Percentiles rank a stretch among this genome's conserved stretches.
Conservation (phyloP, 2,888 invertebrate genomes). For the Volucella inanis region DNA sequence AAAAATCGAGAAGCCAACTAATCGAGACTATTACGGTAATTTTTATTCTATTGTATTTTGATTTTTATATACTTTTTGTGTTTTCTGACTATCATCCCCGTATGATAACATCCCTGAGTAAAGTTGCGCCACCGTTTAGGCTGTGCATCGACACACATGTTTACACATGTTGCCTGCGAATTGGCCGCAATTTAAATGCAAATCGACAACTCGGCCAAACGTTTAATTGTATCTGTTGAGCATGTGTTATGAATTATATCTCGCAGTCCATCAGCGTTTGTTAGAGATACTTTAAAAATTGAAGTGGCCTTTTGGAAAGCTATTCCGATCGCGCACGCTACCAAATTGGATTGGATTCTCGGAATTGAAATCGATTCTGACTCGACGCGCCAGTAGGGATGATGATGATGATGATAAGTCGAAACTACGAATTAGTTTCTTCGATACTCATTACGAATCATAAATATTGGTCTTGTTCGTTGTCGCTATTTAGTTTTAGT, state of each 20-base stretch:
- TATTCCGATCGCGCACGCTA: constrained; percentile 32
- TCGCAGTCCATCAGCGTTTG: constrained; percentile 52
- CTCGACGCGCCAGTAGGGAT: background rate
- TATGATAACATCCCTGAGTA: constrained; percentile 24
- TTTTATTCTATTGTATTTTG: no score
- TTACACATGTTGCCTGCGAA: constrained; percentile 39
- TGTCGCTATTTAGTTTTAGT: background rate
- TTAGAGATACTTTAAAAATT: constrained; percentile 17
- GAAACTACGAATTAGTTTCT: constrained; percentile 6
- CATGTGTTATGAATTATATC: constrained; percentile 65
- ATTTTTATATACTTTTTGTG: no score
- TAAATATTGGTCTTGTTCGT: constrained; percentile 1
- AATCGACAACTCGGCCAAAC: constrained; percentile 13
- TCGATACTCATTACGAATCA: constrained; percentile 26
- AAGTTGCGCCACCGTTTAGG: constrained; percentile 26
- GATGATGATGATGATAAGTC: background rate
- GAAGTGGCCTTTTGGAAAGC: constrained; percentile 35
- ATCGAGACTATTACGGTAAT: no score
- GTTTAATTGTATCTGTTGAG: constrained; percentile 45
- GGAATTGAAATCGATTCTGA: constrained; percentile 13
- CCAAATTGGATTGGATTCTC: constrained; percentile 42
- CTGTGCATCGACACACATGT: background rate
- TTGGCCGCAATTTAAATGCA: constrained; percentile 38
- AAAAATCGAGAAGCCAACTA: no score
- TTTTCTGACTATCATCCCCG: constrained; percentile 16